Base-by-base conservation (phyloP, 2,797 vertebrate species). In the Ceryle rudis region DNA sequence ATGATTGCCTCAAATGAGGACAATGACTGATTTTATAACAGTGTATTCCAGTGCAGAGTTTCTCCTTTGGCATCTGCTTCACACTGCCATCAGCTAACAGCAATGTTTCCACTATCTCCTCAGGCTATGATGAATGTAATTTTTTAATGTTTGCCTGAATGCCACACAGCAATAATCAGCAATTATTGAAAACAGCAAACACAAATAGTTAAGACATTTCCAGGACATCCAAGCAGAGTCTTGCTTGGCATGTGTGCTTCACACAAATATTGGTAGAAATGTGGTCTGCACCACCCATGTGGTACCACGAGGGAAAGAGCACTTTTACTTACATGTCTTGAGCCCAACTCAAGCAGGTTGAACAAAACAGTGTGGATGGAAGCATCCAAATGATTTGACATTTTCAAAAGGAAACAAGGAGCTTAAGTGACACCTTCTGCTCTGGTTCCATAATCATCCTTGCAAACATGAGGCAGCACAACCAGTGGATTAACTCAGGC, bases 121-220 rank as follows among this genome's bases (percentile, higher is more conserved):
- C 71, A 73, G 55, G 83, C 74, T 80, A n/a, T 67, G 77, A 94
- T 84, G 62, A 86, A 84, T 75, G 61, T 31, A 91, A 84, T 83
- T 94, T 95, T 77, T 49, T 72, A 93, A 0, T 92, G 92, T 93
- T 96, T 96, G 74, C 86, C 78, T 92, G 67, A 94, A 89, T 90
- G 52, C 44, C 71, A 73, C 74, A 82, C 71, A 82, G 89, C 73
- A 96, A 83, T 89, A 94, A 95, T 92, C 81, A 95, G 86, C 74
- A 95, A 93, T 96, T 89, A 96, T 64, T 78, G 84, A 70, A 93
- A 90, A 15, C 20, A 87, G 79, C 86, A 90, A 92, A 94, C 84
- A 93, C 60, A 93, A 95, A 92, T 91, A 95, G 95, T 90, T 89
- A 96, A 95, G 78, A 82, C 57, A 58, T 93, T 92, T 90, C 81